Evolutionary conservation across 1,140 invertebrate species (phyloP).

Genomic region (Eurosta solidaginis): DNA sequence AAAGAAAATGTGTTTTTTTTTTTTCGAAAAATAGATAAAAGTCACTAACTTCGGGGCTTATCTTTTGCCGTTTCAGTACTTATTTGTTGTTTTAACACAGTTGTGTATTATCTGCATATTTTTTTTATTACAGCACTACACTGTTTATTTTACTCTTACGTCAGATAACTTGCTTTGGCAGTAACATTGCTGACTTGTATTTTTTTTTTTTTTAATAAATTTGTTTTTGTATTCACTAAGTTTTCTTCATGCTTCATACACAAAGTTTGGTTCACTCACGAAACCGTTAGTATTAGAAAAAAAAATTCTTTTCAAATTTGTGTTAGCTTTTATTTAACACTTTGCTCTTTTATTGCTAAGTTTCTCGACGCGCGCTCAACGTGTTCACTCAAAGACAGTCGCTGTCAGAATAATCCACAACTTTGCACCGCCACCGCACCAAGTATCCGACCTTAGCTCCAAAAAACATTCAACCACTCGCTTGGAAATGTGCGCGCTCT

Average conservation of each 20-base stretch:
- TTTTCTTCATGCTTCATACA: too few relatives aligned
- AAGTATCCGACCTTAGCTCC: slow-evolving; percentile 51
- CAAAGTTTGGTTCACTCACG: slow-evolving; percentile 10
- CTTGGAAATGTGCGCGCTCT: not conserved
- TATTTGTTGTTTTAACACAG: too few relatives aligned
- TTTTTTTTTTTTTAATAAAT: slow-evolving; percentile 9
- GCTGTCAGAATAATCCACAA: slow-evolving; percentile 54
- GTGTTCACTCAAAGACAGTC: slow-evolving; percentile 59
- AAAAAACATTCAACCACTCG: too few relatives aligned
- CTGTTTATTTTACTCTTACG: not conserved
- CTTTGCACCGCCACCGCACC: slow-evolving; percentile 42
- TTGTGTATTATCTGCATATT: too few relatives aligned
- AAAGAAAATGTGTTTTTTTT: not conserved
- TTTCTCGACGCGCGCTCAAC: slow-evolving; percentile 47
- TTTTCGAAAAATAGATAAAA: not conserved
- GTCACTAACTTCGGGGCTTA: not conserved
- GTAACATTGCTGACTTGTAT: too few relatives aligned
- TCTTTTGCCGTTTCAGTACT: too few relatives aligned
- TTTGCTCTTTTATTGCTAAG: slow-evolving; percentile 32
- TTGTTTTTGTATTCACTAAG: slow-evolving; percentile 31
- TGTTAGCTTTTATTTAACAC: slow-evolving; percentile 31
- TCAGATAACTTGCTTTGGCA: slow-evolving; percentile 41
- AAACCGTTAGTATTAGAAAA: not conserved
- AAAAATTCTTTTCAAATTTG: not conserved
- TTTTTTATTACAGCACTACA: too few relatives aligned